Evolutionary conservation across 2,888 invertebrate genomes (phyloP).

Genomic region (Leptopilina syphax): DNA sequence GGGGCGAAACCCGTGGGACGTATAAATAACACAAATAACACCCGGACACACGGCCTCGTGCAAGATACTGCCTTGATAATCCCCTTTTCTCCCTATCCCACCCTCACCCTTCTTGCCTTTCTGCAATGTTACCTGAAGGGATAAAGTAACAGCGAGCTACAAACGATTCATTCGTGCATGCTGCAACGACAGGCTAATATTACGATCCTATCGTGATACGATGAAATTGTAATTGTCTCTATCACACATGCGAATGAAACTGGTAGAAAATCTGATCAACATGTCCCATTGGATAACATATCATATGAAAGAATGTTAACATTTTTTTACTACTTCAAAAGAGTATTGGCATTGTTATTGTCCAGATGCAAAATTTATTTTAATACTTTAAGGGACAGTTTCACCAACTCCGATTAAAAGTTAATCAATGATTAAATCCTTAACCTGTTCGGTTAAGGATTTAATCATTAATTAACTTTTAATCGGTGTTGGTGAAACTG

Average conservation of each 20-base stretch:
- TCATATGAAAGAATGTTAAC: too few relatives aligned
- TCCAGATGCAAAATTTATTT: too few relatives aligned
- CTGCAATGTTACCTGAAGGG: constrained; percentile 50
- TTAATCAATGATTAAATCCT: too few relatives aligned
- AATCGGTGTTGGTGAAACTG: too few relatives aligned
- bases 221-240: constrained; percentile 33
- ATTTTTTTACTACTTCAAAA: too few relatives aligned
- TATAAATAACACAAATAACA: constrained; percentile 75
- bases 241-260: constrained; percentile 8
- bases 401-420: too few relatives aligned
- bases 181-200: constrained; percentile 31
- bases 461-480: too few relatives aligned
- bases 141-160: constrained; percentile 50
- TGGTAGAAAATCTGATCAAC: background rate
- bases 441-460: too few relatives aligned
- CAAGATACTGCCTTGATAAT: constrained; percentile 64
- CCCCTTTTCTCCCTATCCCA: constrained; percentile 44
- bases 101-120: constrained; percentile 21
- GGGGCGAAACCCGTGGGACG: constrained; percentile 70
- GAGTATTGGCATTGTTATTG: too few relatives aligned
- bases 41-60: constrained; percentile 52
- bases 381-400: too few relatives aligned
- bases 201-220: constrained; percentile 30
- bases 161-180: constrained; percentile 40
- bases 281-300: too few relatives aligned